Base-by-base conservation (phyloP, 1,140 invertebrate species). In the Zophobas morio region DNA sequence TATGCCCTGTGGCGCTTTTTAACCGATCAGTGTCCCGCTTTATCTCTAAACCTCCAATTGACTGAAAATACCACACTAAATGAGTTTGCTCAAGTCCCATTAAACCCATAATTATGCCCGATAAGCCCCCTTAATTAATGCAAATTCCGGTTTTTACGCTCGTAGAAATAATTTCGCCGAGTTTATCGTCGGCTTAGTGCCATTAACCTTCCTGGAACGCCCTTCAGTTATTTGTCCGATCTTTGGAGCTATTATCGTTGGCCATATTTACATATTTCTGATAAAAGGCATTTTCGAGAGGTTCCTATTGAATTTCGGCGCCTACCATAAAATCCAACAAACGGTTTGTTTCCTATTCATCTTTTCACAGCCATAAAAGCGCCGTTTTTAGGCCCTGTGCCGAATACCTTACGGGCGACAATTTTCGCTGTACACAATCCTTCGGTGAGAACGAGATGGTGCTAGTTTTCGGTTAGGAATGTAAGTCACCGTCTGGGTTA, bases 161-260 rank as follows among this genome's bases (percentile, higher is more conserved):
- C 34, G 34, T 1, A 20, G 34, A 60, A 60, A 60, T 39, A 60
- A 36, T 60, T 60, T 60, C 35, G 34, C 36, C 34, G 56, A 46
- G 42, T 8, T 46, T 3, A 8, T 8, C 3, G 42, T 3, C 3
- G 42, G 8, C 8, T 46, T 3, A 46, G 42, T 3, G 56, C n/a
- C 56, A n/a, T 60, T 60, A 32, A 60, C 56, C 56, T 60, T 60
- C 36, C 56, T 8, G 36, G 56, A 39, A 60, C 35, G 56, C 35
- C 56, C 56, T 39, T 60, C 54, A 57, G 0, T 60, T 60, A 60
- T 60, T 60, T 60, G 56, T 36, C 56, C 56, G 56, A 60, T 37
- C 56, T 60, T 60, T 60, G 56, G 56, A 60, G 36, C 56, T n/a
- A 60, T 60, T 60, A 60, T 60, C 56, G 35, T 8, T 35, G 42